These are phyloP conservation scores for Pluvianellus socialis DNA, from an alignment of 2,113 vertebrate genomes.

Conservation along the genomic window DNA sequence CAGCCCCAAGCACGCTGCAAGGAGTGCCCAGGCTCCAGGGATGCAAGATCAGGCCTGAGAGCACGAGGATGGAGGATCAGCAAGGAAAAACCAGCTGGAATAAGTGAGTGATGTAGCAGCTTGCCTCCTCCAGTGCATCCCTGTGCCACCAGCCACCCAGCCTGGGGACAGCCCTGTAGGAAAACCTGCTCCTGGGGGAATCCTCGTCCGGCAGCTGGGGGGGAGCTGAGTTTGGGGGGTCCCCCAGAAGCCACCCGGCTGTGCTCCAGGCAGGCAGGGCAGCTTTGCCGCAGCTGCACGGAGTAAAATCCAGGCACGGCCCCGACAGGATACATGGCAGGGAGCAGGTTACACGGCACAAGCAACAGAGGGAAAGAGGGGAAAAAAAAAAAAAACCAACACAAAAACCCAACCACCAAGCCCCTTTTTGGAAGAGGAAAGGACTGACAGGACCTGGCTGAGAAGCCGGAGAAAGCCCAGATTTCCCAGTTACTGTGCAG, in stretches of 20 bases:
- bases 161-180: neutral
- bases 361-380: neutral
- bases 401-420: neutral
- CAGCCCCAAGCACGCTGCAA: neutral
- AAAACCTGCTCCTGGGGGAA: neutral
- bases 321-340: neutral
- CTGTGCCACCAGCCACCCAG: neutral
- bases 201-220: neutral
- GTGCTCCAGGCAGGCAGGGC: neutral
- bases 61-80: accelerated
- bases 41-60: neutral
- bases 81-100: neutral
- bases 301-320: neutral
- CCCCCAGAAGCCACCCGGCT: neutral
- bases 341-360: conserved; percentile 14
- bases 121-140: neutral
- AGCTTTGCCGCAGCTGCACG: neutral
- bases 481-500: conserved; percentile 58
- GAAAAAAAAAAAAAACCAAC: neutral
- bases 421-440: conserved; percentile 49
- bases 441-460: conserved; percentile 63
- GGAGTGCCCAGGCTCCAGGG: neutral
- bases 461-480: conserved; percentile 57
- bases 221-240: neutral
- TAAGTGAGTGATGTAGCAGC: neutral